phyloP scores from a whole-genome alignment of 2,888 invertebrate genomes.

The Idaea biselata region DNA sequence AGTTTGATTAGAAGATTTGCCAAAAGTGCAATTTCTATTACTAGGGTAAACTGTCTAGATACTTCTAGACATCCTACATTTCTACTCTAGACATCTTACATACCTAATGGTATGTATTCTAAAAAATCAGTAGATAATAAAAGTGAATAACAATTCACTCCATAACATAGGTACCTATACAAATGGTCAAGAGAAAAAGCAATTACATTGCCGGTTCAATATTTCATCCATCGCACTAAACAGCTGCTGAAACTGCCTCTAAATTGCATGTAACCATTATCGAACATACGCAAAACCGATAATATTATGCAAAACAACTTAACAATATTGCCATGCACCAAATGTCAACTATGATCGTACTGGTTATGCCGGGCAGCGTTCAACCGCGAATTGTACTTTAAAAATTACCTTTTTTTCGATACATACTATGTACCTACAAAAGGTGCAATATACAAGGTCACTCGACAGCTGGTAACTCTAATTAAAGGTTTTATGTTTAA shows the following conservation, averaged over 20 bases:
- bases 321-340: slow-evolving; percentile 45
- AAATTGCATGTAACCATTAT: slow-evolving; percentile 8
- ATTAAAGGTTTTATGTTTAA: slow-evolving; percentile 79
- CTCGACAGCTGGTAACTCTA: slow-evolving; percentile 67
- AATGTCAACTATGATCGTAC: slow-evolving; percentile 50
- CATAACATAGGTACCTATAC: background rate
- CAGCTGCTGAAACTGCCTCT: slow-evolving; percentile 25
- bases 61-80: too few relatives aligned
- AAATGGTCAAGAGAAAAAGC: slow-evolving; percentile 12
- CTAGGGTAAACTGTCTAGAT: too few relatives aligned
- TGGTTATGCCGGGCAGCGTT: slow-evolving; percentile 46
- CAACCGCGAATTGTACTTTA: slow-evolving; percentile 51
- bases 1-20: too few relatives aligned
- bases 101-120: too few relatives aligned
- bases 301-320: slow-evolving; percentile 47
- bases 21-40: too few relatives aligned
- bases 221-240: slow-evolving; percentile 20
- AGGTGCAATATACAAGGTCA: slow-evolving; percentile 72
- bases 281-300: slow-evolving; percentile 17
- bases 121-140: too few relatives aligned
- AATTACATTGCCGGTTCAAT: slow-evolving; percentile 31
- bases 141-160: too few relatives aligned
- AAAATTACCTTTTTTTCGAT: slow-evolving; percentile 66
- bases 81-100: too few relatives aligned
- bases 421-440: slow-evolving; percentile 67